These are phyloP conservation scores for Andrena dorsata DNA, from an alignment of 2,888 invertebrate genomes.

Conservation along the genomic window DNA sequence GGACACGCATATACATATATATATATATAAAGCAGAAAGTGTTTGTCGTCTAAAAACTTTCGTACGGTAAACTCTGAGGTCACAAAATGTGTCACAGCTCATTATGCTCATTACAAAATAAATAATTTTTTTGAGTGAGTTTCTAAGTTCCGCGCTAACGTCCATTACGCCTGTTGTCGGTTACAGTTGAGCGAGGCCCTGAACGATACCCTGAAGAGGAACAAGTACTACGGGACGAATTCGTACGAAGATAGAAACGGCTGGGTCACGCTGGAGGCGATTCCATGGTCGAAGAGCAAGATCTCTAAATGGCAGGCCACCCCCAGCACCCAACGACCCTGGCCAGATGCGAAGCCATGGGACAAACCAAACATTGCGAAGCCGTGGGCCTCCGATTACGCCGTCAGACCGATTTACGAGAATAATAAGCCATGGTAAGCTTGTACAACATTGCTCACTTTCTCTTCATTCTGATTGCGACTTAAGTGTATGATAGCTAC, in stretches of 20 bases:
- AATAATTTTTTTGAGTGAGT: too few species aligned
- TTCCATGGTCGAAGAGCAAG: slow-evolving; percentile 93
- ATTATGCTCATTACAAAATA: too few species aligned
- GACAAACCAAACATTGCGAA: slow-evolving; percentile 79
- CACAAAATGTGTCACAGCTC: too few species aligned
- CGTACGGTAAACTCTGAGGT: too few species aligned
- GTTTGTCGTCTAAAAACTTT: too few species aligned
- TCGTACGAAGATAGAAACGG: slow-evolving; percentile 90
- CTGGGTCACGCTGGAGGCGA: slow-evolving; percentile 92
- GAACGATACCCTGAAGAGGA: slow-evolving; percentile 81
- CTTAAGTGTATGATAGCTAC: too few species aligned
- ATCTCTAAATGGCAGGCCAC: slow-evolving; percentile 92
- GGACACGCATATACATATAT: too few species aligned
- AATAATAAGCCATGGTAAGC: slow-evolving; percentile 78
- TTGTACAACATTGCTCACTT: slow-evolving; percentile 1
- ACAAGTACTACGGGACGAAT: slow-evolving; percentile 85
- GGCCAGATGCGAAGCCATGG: slow-evolving; percentile 82
- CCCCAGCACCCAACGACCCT: slow-evolving; percentile 81
- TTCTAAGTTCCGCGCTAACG: too few species aligned
- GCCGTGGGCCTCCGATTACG: slow-evolving; percentile 79
- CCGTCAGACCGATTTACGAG: slow-evolving; percentile 77
- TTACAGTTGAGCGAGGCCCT: slow-evolving; percentile 70
- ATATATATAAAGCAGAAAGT: too few species aligned
- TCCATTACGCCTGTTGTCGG: neutral
- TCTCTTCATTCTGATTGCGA: neutral